phyloP scores from a whole-genome alignment of 2,888 invertebrate species.

The Uloborus plumipes region DNA sequence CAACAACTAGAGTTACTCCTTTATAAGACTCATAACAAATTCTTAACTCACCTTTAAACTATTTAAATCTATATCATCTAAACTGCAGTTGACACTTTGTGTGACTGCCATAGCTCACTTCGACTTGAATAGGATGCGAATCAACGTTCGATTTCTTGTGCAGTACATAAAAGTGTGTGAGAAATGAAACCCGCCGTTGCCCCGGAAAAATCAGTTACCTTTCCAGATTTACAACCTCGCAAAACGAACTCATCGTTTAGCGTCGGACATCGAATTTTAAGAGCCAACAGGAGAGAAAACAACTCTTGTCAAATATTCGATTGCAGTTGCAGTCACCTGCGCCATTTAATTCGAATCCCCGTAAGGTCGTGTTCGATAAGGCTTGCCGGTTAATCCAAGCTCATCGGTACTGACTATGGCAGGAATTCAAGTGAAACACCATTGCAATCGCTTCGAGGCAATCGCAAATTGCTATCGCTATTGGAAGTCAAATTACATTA shows the following conservation, averaged over 20 bases:
- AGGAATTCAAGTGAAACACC: too few relatives aligned
- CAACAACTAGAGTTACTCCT: too few relatives aligned
- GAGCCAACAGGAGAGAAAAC: slow-evolving; percentile 25
- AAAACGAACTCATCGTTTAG: background rate
- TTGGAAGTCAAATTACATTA: too few relatives aligned
- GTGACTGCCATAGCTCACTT: slow-evolving; percentile 55
- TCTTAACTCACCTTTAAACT: slow-evolving; percentile 61
- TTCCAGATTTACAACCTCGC: background rate
- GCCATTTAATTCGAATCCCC: too few relatives aligned
- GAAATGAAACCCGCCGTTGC: too few relatives aligned
- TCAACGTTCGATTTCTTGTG: background rate
- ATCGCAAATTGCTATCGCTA: too few relatives aligned
- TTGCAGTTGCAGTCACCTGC: slow-evolving; percentile 30
- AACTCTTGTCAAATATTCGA: slow-evolving; percentile 42
- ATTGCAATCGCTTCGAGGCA: too few relatives aligned
- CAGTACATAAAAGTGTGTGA: background rate
- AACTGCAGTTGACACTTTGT: slow-evolving; percentile 63
- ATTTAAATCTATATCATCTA: slow-evolving; percentile 67
- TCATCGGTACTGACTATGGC: too few relatives aligned
- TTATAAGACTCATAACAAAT: too few relatives aligned
- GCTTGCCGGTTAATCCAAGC: too few relatives aligned
- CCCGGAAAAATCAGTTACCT: background rate
- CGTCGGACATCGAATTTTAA: slow-evolving; percentile 7
- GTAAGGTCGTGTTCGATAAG: too few relatives aligned
- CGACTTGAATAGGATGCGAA: background rate